Evolutionary conservation across 2,888 invertebrate species (phyloP).

Genomic region (Drosophila nr. medialis): DNA sequence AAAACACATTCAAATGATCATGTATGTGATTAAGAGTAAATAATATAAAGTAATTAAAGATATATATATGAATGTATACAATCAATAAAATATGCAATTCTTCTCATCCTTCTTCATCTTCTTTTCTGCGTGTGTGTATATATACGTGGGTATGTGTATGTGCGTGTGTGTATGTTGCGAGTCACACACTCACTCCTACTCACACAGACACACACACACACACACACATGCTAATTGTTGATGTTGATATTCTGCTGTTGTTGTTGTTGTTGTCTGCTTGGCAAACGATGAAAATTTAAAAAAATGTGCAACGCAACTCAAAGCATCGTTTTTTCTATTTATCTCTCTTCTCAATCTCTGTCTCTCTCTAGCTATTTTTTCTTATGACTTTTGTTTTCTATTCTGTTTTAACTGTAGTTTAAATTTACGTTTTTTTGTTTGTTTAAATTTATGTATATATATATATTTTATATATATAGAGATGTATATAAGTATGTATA

Average conservation of each 20-base stretch:
- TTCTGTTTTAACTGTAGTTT: constrained; percentile 68
- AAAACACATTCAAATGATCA: constrained; percentile 50
- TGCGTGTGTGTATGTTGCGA: constrained; percentile 30
- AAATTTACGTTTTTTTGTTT: constrained; percentile 66
- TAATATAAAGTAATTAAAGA: constrained; percentile 62
- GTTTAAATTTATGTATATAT: constrained; percentile 36
- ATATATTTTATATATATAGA: constrained; percentile 43
- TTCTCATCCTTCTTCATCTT: constrained; percentile 28
- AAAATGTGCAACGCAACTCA: constrained; percentile 79
- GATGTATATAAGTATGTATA: constrained; percentile 61
- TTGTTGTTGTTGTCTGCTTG: constrained; percentile 69
- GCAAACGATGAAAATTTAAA: constrained; percentile 77
- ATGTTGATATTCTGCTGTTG: constrained; percentile 35
- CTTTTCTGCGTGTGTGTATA: constrained; percentile 28
- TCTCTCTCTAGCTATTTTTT: constrained; percentile 44
- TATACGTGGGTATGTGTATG: constrained; percentile 16
- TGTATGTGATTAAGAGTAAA: constrained; percentile 61
- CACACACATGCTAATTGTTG: constrained; percentile 42
- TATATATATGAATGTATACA: constrained; percentile 53
- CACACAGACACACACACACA: constrained; percentile 13
- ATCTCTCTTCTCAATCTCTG: constrained; percentile 25
- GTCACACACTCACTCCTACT: constrained; percentile 21
- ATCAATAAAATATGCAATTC: constrained; percentile 60
- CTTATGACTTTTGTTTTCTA: constrained; percentile 59
- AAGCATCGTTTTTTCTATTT: constrained; percentile 66